These are phyloP conservation scores for Ladona fulva DNA, from an alignment of 1,140 invertebrate species.

Conservation along the genomic window DNA sequence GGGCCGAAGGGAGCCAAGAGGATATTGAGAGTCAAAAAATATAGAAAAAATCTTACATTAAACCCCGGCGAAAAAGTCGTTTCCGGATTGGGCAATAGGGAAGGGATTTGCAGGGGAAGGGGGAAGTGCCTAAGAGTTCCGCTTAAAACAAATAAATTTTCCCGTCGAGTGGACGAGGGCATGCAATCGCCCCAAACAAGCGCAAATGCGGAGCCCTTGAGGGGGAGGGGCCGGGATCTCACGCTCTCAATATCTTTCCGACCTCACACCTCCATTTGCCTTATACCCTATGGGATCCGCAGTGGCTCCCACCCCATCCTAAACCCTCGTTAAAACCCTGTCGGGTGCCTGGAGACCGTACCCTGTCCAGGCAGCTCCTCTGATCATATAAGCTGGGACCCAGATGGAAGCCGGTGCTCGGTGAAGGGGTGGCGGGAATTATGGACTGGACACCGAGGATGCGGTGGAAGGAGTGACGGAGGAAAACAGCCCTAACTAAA, in stretches of 20 bases:
- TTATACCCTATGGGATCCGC: neutral
- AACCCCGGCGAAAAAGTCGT: too few species aligned
- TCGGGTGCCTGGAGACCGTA: neutral
- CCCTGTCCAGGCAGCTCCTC: neutral
- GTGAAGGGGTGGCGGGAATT: neutral
- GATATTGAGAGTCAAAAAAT: neutral
- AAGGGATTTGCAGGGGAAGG: neutral
- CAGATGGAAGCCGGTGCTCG: neutral
- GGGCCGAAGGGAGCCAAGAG: neutral
- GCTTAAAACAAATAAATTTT: slow-evolving; percentile 1
- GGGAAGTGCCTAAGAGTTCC: neutral
- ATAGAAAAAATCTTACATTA: too few species aligned
- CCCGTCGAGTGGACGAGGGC: neutral
- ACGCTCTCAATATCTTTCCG: neutral
- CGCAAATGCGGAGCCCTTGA: neutral
- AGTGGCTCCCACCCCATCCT: neutral
- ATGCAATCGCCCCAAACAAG: neutral
- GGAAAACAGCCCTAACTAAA: too few species aligned
- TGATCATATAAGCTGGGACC: slow-evolving; percentile 8
- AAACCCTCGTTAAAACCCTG: slow-evolving; percentile 8
- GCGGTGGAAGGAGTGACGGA: neutral
- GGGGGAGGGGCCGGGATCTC: neutral
- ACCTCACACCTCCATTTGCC: neutral
- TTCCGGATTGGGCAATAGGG: neutral
- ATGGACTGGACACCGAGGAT: neutral